These are phyloP conservation scores for Eptatretus atami DNA, from an alignment of 2,797 vertebrate genomes.

Conservation along the genomic window DNA sequence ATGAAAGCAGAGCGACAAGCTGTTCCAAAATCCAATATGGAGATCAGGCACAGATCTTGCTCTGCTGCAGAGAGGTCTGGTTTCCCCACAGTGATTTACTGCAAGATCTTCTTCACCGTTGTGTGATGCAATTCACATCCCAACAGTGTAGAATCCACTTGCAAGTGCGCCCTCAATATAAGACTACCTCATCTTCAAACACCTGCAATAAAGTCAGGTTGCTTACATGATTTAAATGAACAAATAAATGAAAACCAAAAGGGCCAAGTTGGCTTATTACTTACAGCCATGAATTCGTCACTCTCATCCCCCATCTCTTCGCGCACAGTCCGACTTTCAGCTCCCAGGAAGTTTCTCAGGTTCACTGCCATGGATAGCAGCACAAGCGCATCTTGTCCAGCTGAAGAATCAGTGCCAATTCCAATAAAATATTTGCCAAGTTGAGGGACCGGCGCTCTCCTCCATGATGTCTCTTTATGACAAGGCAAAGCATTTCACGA, in stretches of 20 bases:
- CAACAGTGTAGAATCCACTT: conserved; percentile 80
- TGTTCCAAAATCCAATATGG: too few relatives aligned
- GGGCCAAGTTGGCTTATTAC: conserved; percentile 9
- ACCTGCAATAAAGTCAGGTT: conserved; percentile 21
- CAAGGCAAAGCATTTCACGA: too few relatives aligned
- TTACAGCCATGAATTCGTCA: conserved; percentile 60
- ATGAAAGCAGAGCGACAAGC: too few relatives aligned
- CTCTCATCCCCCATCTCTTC: conserved; percentile 98
- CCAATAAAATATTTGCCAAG: conserved; percentile 94
- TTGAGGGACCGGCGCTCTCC: conserved; percentile 39
- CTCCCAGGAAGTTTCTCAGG: conserved; percentile 65
- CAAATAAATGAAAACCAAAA: not conserved
- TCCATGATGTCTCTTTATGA: conserved; percentile 46
- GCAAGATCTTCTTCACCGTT: conserved; percentile 19
- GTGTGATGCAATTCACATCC: conserved; percentile 35
- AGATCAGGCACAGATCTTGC: too few relatives aligned
- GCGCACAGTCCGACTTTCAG: conserved; percentile 46
- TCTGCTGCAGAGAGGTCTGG: too few relatives aligned
- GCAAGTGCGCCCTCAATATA: conserved; percentile 80
- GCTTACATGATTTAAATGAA: not conserved
- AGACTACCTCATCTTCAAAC: conserved; percentile 58
- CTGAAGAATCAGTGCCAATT: conserved; percentile 64
- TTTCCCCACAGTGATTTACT: too few relatives aligned
- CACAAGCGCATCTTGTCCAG: conserved; percentile 81
- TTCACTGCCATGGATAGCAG: conserved; percentile 85